Conservation (phyloP, 2,113 vertebrate species). For the Callopanchax toddi region DNA sequence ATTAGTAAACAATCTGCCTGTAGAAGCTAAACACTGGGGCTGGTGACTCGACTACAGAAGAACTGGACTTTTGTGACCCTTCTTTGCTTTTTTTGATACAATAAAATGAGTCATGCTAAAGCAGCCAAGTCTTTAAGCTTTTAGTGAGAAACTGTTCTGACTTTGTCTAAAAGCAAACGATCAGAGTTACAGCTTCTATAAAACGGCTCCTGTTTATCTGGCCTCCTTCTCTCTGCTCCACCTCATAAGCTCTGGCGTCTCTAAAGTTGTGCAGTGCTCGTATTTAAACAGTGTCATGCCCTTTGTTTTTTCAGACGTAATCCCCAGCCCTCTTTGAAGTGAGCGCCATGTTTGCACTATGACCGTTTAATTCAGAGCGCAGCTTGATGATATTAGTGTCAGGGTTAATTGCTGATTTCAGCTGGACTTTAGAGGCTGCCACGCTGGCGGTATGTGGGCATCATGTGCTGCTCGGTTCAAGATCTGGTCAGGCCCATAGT, state of each 20-base stretch:
- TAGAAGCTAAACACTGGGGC: not conserved
- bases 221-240: constrained; percentile 21
- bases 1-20: not conserved
- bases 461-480: constrained; percentile 74
- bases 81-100: not conserved
- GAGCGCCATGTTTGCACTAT: constrained; percentile 65
- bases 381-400: constrained; percentile 73
- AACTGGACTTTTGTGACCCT: not conserved
- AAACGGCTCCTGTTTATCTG: constrained; percentile 49
- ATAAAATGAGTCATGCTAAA: not conserved
- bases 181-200: constrained; percentile 32
- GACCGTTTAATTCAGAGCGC: constrained; percentile 54
- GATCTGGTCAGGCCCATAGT: constrained; percentile 67
- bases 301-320: constrained; percentile 63
- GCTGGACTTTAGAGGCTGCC: constrained; percentile 48
- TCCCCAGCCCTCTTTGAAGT: constrained; percentile 60
- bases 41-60: no score
- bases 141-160: not conserved
- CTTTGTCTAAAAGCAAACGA: constrained; percentile 1
- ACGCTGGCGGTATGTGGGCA: constrained; percentile 51
- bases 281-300: constrained; percentile 63
- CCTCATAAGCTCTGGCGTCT: constrained; percentile 40
- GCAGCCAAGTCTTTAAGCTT: not conserved
- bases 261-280: constrained; percentile 23
- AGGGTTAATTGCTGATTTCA: constrained; percentile 67